These are phyloP conservation scores for Zootermopsis nevadensis DNA, from an alignment of 2,888 invertebrate species.

Conservation along the genomic window DNA sequence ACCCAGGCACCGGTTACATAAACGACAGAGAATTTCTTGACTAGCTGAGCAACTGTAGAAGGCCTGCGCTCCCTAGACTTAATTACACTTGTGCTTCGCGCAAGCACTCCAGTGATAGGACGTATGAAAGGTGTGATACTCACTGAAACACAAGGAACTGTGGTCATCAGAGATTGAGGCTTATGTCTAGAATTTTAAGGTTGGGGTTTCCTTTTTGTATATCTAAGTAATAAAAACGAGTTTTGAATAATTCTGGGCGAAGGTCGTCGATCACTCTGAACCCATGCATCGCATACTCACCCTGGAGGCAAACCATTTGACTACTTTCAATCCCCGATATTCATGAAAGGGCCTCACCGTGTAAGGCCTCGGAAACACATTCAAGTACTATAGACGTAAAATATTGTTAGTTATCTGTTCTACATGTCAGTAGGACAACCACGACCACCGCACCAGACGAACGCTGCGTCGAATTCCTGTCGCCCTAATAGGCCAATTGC, in stretches of 20 bases:
- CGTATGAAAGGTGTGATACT: background rate
- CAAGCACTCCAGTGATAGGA: no score
- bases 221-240: conserved; percentile 31
- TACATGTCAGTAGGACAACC: background rate
- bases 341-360: conserved; percentile 23
- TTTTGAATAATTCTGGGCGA: conserved; percentile 40
- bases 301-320: background rate
- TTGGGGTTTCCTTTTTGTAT: conserved; percentile 7
- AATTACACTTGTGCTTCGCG: no score
- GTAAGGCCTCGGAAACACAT: background rate
- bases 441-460: background rate
- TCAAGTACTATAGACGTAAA: background rate
- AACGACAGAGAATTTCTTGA: no score
- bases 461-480: background rate
- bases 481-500: no score
- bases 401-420: background rate
- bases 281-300: background rate
- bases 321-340: conserved; percentile 23
- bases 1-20: no score
- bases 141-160: background rate
- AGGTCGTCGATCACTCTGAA: conserved; percentile 26
- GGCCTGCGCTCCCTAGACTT: no score
- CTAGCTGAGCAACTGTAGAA: no score
- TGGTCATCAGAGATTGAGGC: background rate
- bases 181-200: background rate